A percentile compares a stretch with the other conserved stretches of the same genome.
phyloP scores from a whole-genome alignment of 2,888 invertebrate genomes.

The Linnaemya tessellans region DNA sequence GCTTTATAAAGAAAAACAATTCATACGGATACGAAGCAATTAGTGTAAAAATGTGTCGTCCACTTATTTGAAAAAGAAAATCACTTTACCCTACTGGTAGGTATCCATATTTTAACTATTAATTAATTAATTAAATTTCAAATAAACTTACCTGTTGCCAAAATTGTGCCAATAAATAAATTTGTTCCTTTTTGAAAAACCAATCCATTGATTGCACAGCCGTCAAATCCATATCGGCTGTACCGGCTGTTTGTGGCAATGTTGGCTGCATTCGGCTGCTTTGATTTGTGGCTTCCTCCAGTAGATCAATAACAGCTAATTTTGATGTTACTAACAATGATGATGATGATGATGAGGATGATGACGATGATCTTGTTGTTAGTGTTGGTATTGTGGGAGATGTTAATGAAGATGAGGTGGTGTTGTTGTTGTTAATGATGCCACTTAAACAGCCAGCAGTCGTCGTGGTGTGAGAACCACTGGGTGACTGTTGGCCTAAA shows the following conservation, averaged over 20 bases:
- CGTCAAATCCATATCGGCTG: conserved; percentile 95
- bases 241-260: conserved; percentile 88
- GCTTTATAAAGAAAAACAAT: too few species aligned
- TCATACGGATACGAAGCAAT: too few species aligned
- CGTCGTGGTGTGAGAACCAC: conserved; percentile 61
- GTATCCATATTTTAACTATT: too few species aligned
- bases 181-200: conserved; percentile 97
- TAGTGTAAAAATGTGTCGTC: too few species aligned
- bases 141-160: conserved; percentile 94
- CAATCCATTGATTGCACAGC: conserved; percentile 98
- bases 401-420: conserved; percentile 40
- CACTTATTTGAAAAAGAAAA: not conserved
- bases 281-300: conserved; percentile 67
- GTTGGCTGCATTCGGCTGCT: conserved; percentile 89
- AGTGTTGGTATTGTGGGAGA: conserved; percentile 45
- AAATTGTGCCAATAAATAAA: conserved; percentile 96
- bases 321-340: conserved; percentile 26
- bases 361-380: conserved; percentile 26
- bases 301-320: conserved; percentile 68
- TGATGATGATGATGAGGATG: conserved; percentile 27
- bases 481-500: conserved; percentile 66
- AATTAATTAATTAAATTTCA: not conserved
- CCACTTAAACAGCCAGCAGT: conserved; percentile 58
- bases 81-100: too few species aligned
- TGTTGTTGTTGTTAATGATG: conserved; percentile 48